These are phyloP conservation scores for Holothuria glaberrima DNA, from an alignment of 35 echinoderm and acorn worm genomes.

Conservation along the genomic window DNA sequence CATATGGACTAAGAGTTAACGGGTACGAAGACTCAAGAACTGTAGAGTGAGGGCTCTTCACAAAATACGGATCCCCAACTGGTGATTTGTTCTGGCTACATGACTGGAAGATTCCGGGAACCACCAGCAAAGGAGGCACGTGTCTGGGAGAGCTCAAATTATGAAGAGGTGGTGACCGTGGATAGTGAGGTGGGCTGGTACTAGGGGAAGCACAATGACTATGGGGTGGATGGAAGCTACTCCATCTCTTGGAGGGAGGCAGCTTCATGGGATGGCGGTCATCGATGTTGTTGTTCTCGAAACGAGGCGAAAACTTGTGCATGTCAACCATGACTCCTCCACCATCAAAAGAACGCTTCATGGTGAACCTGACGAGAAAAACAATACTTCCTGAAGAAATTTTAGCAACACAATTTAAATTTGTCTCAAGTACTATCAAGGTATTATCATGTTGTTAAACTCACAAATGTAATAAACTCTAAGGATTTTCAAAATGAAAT, in stretches of 20 bases:
- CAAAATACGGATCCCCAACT: slow-evolving; percentile 61
- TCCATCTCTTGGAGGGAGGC: slow-evolving; percentile 96
- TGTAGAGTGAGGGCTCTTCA: slow-evolving; percentile 69
- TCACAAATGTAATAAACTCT: too few relatives aligned
- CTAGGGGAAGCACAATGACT: slow-evolving; percentile 26
- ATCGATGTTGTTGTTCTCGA: slow-evolving; percentile 83
- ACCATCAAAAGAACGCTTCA: slow-evolving; percentile 59
- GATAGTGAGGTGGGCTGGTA: slow-evolving; percentile 42
- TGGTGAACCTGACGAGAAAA: slow-evolving; percentile 30
- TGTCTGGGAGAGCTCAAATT: slow-evolving; percentile 56
- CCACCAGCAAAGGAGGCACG: slow-evolving; percentile 79
- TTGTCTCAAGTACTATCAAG: neutral
- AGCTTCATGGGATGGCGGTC: slow-evolving; percentile 77
- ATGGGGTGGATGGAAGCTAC: slow-evolving; percentile 53
- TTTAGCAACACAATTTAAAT: neutral
- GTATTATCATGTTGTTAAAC: too few relatives aligned
- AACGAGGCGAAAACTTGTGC: slow-evolving; percentile 45
- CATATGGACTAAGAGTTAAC: slow-evolving; percentile 75
- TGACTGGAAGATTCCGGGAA: slow-evolving; percentile 79
- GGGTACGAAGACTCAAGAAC: slow-evolving; percentile 72
- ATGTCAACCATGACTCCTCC: slow-evolving; percentile 47
- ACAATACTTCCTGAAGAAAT: neutral
- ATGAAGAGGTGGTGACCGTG: slow-evolving; percentile 34
- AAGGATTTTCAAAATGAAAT: too few relatives aligned
- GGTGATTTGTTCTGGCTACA: slow-evolving; percentile 39